Percentiles rank a stretch among this genome's conserved stretches.
Conservation (phyloP, 2,888 invertebrate genomes). For the Campopleginae sp. region DNA sequence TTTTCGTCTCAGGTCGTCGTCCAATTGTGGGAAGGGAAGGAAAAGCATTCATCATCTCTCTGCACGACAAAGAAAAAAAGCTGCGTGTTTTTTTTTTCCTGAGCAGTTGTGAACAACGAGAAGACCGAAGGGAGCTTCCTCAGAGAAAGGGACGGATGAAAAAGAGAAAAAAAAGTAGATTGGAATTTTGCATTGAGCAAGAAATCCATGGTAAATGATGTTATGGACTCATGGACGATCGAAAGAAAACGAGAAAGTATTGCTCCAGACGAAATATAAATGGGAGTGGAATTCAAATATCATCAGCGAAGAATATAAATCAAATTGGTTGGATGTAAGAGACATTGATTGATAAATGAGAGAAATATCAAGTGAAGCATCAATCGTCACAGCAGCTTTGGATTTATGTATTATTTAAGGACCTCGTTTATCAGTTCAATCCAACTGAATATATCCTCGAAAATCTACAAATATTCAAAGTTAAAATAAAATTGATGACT, state of each 20-base stretch:
- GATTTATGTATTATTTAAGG: background rate
- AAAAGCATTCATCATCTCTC: constrained; percentile 36
- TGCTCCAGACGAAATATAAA: constrained; percentile 53
- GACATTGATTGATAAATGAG: constrained; percentile 3
- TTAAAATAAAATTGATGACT: too few relatives aligned
- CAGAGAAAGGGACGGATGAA: background rate
- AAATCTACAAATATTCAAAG: too few relatives aligned
- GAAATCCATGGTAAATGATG: constrained; percentile 19
- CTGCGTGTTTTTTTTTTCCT: background rate
- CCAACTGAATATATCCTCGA: too few relatives aligned
- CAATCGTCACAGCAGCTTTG: constrained; percentile 21
- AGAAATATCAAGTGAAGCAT: constrained; percentile 41
- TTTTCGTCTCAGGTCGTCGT: background rate
- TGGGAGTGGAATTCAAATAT: constrained; percentile 55
- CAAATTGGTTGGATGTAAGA: constrained; percentile 45
- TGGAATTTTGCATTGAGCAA: constrained; percentile 18
- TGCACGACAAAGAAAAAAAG: background rate
- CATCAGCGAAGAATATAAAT: constrained; percentile 61
- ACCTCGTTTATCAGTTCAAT: background rate
- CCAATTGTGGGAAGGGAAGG: constrained; percentile 11
- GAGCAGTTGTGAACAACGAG: background rate
- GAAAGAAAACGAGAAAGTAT: constrained; percentile 20
- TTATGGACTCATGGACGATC: constrained; percentile 16
- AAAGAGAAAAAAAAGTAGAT: background rate
- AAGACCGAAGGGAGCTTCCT: background rate